Base-by-base conservation (phyloP, 1,140 invertebrate species). In the Ooceraea biroi region DNA sequence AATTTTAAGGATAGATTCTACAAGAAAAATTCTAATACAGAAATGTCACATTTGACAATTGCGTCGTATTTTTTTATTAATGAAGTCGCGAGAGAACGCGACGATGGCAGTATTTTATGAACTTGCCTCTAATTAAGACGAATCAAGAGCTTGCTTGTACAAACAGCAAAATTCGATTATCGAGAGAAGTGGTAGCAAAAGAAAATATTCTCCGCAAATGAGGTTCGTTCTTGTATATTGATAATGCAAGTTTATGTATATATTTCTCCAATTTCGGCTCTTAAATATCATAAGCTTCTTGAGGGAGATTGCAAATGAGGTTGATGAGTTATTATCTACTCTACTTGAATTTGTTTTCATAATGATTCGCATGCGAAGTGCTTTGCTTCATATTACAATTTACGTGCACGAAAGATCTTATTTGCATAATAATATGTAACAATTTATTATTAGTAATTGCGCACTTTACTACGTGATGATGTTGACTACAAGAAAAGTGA, bases 51-150 rank as follows among this genome's bases (percentile, higher is more conserved):
- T n/a, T n/a, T n/a, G n/a, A n/a, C n/a, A 36, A 7, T 25, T n/a
- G 14, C 41, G 22, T 12, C 2, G 7, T 36, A 36, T 84, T 72
- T 11, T n/a, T 74, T 57, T 85, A 71, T 72, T 30, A 36, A 41
- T 52, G 11, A 11, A 55, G 2, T 52, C 8, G 19, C 30, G 36
- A 19, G n/a, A 19, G 36, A 65, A 44, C 3, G 14, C 46, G 44
- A 44, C 14, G 22, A 41, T 8, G 22, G 22, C 27, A 36, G 4
- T 44, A 4, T 30, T 8, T 55, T 57, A 19, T 8, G 3, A 78
- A 46, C 3, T 44, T 7, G 5, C 50, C 14, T 17, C 5, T 14
- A 11, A 17, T 65, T 25, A 12, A 77, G 10, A 25, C 74, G 30
- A 48, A 27, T 74, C 19, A 41, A 61, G 60, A 22, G 17, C 25